Conservation (phyloP, 2,797 vertebrate genomes). For the Falco peregrinus region DNA sequence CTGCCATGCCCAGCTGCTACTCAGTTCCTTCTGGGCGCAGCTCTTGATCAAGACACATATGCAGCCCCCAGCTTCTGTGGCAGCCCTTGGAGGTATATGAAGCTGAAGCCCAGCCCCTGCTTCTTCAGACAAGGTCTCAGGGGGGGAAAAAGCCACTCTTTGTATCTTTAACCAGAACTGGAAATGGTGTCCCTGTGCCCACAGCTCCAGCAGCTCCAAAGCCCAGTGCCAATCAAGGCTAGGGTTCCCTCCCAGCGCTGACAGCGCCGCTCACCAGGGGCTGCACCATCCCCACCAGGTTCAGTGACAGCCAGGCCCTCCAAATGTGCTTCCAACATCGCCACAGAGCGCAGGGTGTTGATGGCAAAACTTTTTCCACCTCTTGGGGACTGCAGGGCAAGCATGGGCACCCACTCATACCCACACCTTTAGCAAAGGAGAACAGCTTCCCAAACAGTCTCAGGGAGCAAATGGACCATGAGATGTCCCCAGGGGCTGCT, state of each 20-base stretch:
- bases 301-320: neutral
- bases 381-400: neutral
- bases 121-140: neutral
- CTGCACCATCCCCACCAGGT: fast-evolving
- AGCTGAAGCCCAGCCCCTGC: neutral
- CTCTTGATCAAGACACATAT: neutral
- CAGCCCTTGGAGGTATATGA: neutral
- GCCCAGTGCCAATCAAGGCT: neutral
- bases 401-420: neutral
- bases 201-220: neutral
- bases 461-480: neutral
- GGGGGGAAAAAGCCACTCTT: neutral
- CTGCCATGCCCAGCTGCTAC: neutral
- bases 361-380: neutral
- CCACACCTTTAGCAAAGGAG: neutral
- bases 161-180: neutral
- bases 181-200: neutral
- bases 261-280: fast-evolving
- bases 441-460: neutral
- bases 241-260: neutral
- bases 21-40: neutral
- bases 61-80: neutral
- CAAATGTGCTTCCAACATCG: neutral
- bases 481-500: neutral
- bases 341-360: neutral